Evolutionary conservation across 2,888 invertebrate genomes (phyloP), one percentile per base, ranked within the genome.

Genomic region (Tiliacea citrago): DNA sequence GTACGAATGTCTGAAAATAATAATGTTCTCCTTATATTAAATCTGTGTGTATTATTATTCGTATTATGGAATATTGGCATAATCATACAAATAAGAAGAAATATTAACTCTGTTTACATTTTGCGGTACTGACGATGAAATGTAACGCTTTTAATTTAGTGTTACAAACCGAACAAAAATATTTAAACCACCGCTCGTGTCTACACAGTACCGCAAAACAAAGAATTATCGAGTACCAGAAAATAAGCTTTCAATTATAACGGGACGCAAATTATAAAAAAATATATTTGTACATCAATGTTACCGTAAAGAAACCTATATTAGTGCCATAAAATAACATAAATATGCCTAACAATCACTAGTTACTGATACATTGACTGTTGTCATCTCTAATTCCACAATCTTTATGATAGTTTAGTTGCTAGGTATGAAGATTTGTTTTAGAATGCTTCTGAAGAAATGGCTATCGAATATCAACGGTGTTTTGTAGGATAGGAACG

Each of bases 251-350:
- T 67, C 75, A 86, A 77, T 74, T 62, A 68, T 57, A 81, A 73
- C 73, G 87, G 86, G 85, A 86, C 88, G 76, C 81, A 88, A 86
- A 70, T 75, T 57, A 58, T 62, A 79, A 57, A n/a, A 63, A 42
- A 73, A 71, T 79, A 83, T 79, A 83, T 82, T 81, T 81, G 74
- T 83, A 83, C 80, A 85, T 76, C 82, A 78, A 82, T 82, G 87
- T 87, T 87, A 88, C 88, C 88, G 78, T 81, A 81, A 78, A 68
- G 1, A 76, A 75, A 80, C 58, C 66, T 82, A 82, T 77, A 82
- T 75, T 79, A 86, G 87, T 87, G 87, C 87, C 87, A 87, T 87
- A 77, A 61, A 67, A 62, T 75, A 75, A 69, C 45, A 77, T 79
- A 79, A 61, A 81, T 79, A 69, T 71, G 73, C 72, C 75, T 82